phyloP scores from a whole-genome alignment of 2,113 vertebrate species.

The Myrmecophaga tridactyla region DNA sequence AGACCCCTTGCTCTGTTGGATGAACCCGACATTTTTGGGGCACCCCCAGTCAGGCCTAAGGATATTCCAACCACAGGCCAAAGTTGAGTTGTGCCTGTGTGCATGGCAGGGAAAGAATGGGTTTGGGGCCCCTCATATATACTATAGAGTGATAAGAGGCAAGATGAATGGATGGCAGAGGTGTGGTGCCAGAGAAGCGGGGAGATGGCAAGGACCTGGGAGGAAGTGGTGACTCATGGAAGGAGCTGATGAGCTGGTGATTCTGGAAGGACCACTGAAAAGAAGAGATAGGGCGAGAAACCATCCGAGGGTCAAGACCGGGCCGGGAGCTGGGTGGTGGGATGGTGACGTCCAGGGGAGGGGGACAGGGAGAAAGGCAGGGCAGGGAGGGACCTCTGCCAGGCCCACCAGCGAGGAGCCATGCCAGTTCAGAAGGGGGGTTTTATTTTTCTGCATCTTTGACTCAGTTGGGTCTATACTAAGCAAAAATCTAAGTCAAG shows the following conservation, averaged over 20 bases:
- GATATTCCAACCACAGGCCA: accelerated
- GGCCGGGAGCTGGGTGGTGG: neutral
- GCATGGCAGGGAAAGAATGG: neutral
- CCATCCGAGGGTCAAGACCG: neutral
- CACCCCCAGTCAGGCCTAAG: too few species aligned
- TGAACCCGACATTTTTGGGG: too few species aligned
- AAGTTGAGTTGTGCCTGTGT: neutral
- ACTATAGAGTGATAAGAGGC: accelerated
- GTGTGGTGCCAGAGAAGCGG: neutral
- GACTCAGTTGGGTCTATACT: neutral
- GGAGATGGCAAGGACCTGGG: neutral
- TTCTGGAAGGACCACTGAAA: neutral
- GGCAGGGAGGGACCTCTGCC: accelerated
- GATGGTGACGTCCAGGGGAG: accelerated
- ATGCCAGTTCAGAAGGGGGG: accelerated
- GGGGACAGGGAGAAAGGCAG: too few species aligned
- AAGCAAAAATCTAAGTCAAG: neutral
- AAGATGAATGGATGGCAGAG: too few species aligned
- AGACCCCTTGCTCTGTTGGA: neutral
- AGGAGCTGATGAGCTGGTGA: accelerated
- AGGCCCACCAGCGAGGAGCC: neutral
- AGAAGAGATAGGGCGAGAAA: neutral
- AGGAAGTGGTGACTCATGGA: accelerated
- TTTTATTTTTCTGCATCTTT: neutral
- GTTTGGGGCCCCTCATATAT: accelerated